Percentiles rank a stretch among this genome's conserved stretches.
phyloP scores from a whole-genome alignment of 2,888 invertebrate species.

The Drosophila macrospina region DNA sequence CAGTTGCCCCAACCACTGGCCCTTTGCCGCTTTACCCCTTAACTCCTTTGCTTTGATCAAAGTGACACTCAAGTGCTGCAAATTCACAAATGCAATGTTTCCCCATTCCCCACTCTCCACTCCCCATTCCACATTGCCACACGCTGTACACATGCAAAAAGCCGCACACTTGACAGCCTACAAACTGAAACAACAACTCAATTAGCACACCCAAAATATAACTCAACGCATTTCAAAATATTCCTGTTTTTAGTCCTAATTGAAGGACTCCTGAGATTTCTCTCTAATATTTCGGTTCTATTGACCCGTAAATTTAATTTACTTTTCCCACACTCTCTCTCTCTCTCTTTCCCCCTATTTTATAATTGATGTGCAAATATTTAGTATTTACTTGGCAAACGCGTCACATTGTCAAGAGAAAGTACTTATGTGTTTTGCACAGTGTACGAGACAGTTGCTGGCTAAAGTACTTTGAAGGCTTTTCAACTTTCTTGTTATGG shows the following conservation, averaged over 20 bases:
- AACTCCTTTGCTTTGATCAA: constrained; percentile 53
- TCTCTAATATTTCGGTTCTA: constrained; percentile 5
- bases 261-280: constrained; percentile 21
- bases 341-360: neutral
- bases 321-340: neutral
- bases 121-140: neutral
- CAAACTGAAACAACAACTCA: constrained; percentile 65
- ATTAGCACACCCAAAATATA: constrained; percentile 53
- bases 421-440: neutral
- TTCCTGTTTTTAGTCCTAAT: constrained; percentile 18
- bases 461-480: too few relatives aligned
- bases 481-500: neutral
- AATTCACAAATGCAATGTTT: constrained; percentile 53
- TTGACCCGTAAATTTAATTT: constrained; percentile 25
- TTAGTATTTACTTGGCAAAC: constrained; percentile 21
- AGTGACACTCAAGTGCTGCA: constrained; percentile 61
- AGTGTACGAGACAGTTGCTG: neutral
- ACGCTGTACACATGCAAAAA: constrained; percentile 3
- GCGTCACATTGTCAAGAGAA: constrained; percentile 9
- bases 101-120: neutral
- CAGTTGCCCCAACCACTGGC: neutral
- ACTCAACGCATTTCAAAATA: constrained; percentile 22
- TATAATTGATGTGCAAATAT: constrained; percentile 55
- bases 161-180: constrained; percentile 41
- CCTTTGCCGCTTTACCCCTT: neutral